Conservation (phyloP, 2,888 invertebrate genomes). For the Ischnura elegans region DNA sequence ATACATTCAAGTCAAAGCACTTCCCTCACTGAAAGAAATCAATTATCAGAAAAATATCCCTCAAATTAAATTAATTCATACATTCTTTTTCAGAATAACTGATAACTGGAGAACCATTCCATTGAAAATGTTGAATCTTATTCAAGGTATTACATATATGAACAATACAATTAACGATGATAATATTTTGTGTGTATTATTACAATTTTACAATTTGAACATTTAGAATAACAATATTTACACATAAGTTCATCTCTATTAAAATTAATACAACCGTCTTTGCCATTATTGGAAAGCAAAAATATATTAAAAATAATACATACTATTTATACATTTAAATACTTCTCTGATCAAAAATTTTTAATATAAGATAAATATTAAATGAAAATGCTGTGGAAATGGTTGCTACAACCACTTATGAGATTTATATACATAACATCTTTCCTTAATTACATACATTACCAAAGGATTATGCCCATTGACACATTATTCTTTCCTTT, state of each 20-base stretch:
- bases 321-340: constrained; percentile 11
- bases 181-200: not conserved
- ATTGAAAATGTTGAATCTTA: not conserved
- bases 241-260: constrained; percentile 2
- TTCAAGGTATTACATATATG: not conserved
- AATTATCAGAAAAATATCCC: no score
- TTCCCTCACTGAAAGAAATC: no score
- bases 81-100: not conserved
- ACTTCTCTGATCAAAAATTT: not conserved
- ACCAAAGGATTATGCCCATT: not conserved
- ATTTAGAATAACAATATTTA: not conserved
- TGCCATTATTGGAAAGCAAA: not conserved
- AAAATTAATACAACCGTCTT: not conserved
- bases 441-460: not conserved
- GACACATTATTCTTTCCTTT: constrained; percentile 30
- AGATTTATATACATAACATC: not conserved
- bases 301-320: constrained; percentile 44
- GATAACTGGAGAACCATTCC: not conserved
- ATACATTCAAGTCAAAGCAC: no score
- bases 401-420: not conserved
- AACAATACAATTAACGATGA: constrained; percentile 26
- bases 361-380: not conserved
- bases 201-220: constrained; percentile 15
- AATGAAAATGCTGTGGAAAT: not conserved
- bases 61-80: no score